phyloP scores from a whole-genome alignment of 2,888 invertebrate species.

The Danaus chrysippus region DNA sequence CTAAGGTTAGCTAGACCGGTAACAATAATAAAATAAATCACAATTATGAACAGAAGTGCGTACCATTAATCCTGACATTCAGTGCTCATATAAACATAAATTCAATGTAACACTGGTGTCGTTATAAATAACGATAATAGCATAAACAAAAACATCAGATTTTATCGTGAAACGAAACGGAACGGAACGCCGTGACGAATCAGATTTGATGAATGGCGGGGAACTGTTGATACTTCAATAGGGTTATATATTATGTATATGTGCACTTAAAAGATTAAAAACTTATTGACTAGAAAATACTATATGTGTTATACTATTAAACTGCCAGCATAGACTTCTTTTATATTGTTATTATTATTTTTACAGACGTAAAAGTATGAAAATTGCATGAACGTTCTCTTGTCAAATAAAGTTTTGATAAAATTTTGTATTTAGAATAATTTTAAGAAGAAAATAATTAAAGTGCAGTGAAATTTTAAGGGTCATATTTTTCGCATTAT shows the following conservation, averaged over 20 bases:
- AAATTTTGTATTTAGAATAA: too few relatives aligned
- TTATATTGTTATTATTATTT: too few relatives aligned
- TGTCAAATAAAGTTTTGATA: too few relatives aligned
- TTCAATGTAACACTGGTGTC: conserved; percentile 44
- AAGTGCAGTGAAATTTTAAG: background rate
- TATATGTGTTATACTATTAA: too few relatives aligned
- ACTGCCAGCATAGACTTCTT: too few relatives aligned
- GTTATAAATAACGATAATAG: conserved; percentile 58
- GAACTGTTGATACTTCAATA: conserved; percentile 4
- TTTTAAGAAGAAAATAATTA: too few relatives aligned
- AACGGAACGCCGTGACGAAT: conserved; percentile 35
- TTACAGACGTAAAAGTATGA: too few relatives aligned
- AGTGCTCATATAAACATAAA: conserved; percentile 43
- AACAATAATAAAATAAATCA: conserved; percentile 34
- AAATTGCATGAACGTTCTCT: too few relatives aligned
- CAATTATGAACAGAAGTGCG: conserved; percentile 31
- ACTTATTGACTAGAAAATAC: too few relatives aligned
- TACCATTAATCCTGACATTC: conserved; percentile 29
- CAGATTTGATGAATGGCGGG: conserved; percentile 27
- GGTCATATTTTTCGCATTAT: conserved; percentile 23
- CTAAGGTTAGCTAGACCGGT: conserved; percentile 22
- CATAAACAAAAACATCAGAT: conserved; percentile 49
- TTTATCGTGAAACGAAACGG: conserved; percentile 30
- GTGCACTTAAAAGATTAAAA: background rate
- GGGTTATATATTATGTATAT: conserved; percentile 7